Evolutionary conservation across 2,797 vertebrate genomes (phyloP), one percentile per base, ranked within the genome.

Genomic region (Syngnathus acus): DNA sequence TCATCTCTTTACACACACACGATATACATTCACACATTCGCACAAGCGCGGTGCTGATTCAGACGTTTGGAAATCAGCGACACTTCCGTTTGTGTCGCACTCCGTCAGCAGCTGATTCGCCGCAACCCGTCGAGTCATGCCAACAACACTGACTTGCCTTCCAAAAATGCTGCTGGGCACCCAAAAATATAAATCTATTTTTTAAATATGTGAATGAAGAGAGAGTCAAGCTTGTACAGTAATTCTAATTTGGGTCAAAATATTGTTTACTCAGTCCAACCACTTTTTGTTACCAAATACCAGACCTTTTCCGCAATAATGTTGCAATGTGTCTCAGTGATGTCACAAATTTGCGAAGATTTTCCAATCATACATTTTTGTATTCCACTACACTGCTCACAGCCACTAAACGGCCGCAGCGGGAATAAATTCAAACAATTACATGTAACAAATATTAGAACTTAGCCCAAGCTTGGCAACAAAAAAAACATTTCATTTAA

Each of bases 81-180:
- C 50, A 55, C 70, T 80, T 78, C 79, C 60, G 77, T 70, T 76
- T 51, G 65, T 68, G 62, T 62, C n/a, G 8, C 55, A 65, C 65
- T 43, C 71, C n/a, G 64, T 51, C 55, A 77, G 83, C 82, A 84
- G 83, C 82, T 88, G 84, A 84, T 81, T 76, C 70, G 65, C 75
- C 73, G 65, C 65, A 72, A 74, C 62, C 57, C 59, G 64, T 64
- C 57, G 67, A 62, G 72, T 75, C 32, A 59, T 62, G 67, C 65
- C 16, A 77, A 75, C 78, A 21, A 14, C 64, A 23, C 39, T 43
- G 51, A 55, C 64, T 17, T 69, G 40, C 50, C 42, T 63, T 65
- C 4, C 13, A 37, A 57, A 37, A 2, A 8, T 6, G 6, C 26
- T 3, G 10, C 26, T 13, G 21, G 21, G 4, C 23, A 14, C 14